Evolutionary conservation across 1,140 invertebrate genomes (phyloP).

Genomic region (Drosophila baimaii): DNA sequence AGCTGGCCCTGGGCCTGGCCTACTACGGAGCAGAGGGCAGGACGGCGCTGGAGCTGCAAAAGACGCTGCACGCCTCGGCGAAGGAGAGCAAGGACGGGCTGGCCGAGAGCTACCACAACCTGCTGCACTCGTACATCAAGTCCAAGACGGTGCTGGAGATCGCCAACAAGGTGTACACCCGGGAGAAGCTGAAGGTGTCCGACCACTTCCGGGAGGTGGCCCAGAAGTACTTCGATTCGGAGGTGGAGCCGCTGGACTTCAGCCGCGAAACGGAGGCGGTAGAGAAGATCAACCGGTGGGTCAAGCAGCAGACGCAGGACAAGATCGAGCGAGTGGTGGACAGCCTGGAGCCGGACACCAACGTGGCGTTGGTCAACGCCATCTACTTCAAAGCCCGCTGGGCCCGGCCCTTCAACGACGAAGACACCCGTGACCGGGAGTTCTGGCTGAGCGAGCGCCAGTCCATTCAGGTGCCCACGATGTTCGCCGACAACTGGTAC

Average conservation of each 20-base stretch:
- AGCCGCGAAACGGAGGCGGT: conserved; percentile 83
- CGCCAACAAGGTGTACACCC: conserved; percentile 79
- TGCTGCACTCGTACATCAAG: conserved; percentile 79
- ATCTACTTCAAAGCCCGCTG: conserved; percentile 91
- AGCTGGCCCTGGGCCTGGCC: conserved; percentile 74
- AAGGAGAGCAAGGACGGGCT: conserved; percentile 74
- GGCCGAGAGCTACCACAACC: conserved; percentile 72
- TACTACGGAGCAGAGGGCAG: conserved; percentile 78
- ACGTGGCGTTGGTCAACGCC: conserved; percentile 88
- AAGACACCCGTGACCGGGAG: conserved; percentile 84
- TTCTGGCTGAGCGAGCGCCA: conserved; percentile 85
- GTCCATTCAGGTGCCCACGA: conserved; percentile 86
- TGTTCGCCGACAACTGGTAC: conserved; percentile 86
- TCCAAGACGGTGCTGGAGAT: conserved; percentile 80
- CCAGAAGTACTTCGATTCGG: conserved; percentile 81
- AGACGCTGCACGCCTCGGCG: conserved; percentile 76
- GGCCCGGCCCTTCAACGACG: conserved; percentile 86
- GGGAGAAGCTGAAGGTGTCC: conserved; percentile 66
- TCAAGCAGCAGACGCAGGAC: conserved; percentile 86
- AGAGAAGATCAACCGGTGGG: conserved; percentile 87
- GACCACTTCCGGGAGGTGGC: conserved; percentile 71
- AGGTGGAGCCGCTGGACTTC: conserved; percentile 86
- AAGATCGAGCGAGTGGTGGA: conserved; percentile 88
- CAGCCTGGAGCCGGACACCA: conserved; percentile 83
- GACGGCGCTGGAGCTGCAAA: conserved; percentile 73